A percentile compares a stretch with the other conserved stretches of the same genome.
Conservation (phyloP, 2,113 vertebrate species). For the Oriolus oriolus region DNA sequence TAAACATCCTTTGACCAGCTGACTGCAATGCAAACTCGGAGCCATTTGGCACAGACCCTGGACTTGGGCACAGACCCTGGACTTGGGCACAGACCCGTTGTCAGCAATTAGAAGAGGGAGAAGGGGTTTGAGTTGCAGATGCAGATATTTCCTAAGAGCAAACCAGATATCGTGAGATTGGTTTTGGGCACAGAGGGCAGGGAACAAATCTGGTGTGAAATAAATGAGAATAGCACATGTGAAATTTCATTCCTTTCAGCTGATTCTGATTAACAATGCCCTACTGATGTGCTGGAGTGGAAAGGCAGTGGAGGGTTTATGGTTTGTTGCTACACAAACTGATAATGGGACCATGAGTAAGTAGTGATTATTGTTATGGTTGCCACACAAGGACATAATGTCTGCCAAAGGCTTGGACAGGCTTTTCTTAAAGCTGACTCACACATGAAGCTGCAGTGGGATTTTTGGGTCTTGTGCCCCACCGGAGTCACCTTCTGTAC, state of each 20-base stretch:
- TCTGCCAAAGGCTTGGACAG: neutral
- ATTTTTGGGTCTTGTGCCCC: neutral
- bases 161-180: fast-evolving
- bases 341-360: fast-evolving
- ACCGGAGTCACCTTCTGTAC: neutral
- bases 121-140: neutral
- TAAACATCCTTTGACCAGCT: neutral
- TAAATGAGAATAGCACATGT: neutral
- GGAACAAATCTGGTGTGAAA: neutral
- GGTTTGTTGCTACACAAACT: neutral
- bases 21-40: neutral
- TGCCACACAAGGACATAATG: fast-evolving
- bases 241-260: neutral
- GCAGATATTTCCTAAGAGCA: neutral
- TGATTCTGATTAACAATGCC: neutral
- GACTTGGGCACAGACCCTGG: neutral
- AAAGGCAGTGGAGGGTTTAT: neutral
- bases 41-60: neutral
- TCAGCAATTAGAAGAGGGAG: neutral
- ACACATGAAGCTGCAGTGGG: neutral
- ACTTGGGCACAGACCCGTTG: neutral
- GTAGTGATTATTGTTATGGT: neutral
- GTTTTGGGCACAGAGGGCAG: neutral
- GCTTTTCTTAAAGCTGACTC: neutral
- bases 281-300: neutral